These are phyloP conservation scores for Zosterops pallidus DNA, from an alignment of 2,113 vertebrate species.

Conservation along the genomic window DNA sequence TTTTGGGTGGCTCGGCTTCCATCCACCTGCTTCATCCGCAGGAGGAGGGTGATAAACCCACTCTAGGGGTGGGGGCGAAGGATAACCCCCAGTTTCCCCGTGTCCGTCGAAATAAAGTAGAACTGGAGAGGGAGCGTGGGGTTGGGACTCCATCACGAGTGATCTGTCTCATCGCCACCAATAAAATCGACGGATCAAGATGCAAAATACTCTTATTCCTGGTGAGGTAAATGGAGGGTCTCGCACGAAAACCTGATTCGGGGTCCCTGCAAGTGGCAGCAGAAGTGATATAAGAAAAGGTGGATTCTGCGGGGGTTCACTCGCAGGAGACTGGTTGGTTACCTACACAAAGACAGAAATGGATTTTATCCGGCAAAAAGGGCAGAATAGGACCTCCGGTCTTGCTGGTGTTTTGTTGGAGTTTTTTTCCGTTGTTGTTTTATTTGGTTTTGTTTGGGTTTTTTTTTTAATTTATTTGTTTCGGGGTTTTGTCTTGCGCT, in stretches of 20 bases:
- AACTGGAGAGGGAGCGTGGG: neutral
- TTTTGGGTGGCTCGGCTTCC: neutral
- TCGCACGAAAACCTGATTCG: neutral
- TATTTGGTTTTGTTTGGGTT: neutral
- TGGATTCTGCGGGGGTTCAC: neutral
- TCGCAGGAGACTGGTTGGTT: neutral
- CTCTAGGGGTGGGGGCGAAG: no score
- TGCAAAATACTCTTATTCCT: neutral
- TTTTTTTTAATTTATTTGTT: neutral
- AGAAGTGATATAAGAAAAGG: neutral
- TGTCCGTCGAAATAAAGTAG: neutral
- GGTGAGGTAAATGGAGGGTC: neutral
- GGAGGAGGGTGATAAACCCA: neutral
- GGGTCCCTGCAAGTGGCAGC: neutral
- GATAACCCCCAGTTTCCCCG: neutral
- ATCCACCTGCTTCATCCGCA: no score
- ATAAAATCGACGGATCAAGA: neutral
- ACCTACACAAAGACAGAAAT: neutral
- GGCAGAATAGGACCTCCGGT: neutral
- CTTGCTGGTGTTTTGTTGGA: neutral
- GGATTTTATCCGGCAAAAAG: neutral
- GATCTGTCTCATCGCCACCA: neutral
- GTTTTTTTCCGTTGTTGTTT: no score
- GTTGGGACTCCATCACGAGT: neutral
- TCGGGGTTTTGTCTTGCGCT: neutral